A percentile compares a stretch with the other conserved stretches of the same genome.
Conservation (phyloP, 2,888 invertebrate species). For the Quadriops clusia region DNA sequence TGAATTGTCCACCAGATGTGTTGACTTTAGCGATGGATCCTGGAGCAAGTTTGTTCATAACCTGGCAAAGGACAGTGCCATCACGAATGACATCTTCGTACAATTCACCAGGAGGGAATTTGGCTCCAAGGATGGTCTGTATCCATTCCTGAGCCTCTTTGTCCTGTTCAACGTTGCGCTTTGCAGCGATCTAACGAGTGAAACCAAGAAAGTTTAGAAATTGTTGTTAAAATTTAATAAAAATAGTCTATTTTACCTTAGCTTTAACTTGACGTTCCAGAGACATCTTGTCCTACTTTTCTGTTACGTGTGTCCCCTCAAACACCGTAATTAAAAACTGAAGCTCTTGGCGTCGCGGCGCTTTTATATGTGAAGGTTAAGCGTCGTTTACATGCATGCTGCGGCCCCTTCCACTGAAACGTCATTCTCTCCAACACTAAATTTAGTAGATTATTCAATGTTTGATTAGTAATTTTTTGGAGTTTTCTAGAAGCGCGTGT, state of each 20-base stretch:
- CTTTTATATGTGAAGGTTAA: constrained; percentile 28
- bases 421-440: constrained; percentile 23
- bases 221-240: constrained; percentile 10
- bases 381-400: constrained; percentile 6
- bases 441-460: constrained; percentile 34
- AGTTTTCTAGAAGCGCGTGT: constrained; percentile 1
- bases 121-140: constrained; percentile 72
- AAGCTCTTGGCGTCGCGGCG: constrained; percentile 23
- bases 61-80: constrained; percentile 82
- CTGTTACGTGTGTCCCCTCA: constrained; percentile 15
- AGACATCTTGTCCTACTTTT: constrained; percentile 53
- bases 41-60: constrained; percentile 89
- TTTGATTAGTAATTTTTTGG: constrained; percentile 14
- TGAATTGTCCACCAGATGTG: constrained; percentile 91
- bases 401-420: constrained; percentile 8
- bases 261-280: constrained; percentile 84
- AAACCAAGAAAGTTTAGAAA: constrained; percentile 11
- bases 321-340: constrained; percentile 28
- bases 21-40: constrained; percentile 86
- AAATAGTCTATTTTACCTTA: constrained; percentile 51
- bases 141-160: constrained; percentile 89
- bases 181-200: constrained; percentile 57
- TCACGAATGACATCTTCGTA: constrained; percentile 88
- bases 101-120: constrained; percentile 67
- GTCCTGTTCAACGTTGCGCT: constrained; percentile 72